Percentiles rank a stretch among this genome's conserved stretches.
Conservation (phyloP, 2,113 vertebrate genomes). For the Pterocles orientalis region DNA sequence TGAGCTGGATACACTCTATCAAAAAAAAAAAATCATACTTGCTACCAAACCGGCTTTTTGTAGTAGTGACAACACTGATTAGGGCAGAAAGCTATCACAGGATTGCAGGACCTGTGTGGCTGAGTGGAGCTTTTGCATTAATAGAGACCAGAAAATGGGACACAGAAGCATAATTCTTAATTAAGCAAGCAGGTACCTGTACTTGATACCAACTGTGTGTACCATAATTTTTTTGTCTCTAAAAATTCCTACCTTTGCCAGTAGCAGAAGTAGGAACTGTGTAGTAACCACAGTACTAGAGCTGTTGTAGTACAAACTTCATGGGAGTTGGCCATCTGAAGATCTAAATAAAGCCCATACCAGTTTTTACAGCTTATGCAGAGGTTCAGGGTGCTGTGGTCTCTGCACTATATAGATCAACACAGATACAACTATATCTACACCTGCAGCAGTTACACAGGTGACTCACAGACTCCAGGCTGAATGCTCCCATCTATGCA, state of each 20-base stretch:
- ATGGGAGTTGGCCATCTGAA: accelerated
- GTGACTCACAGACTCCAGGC: neutral
- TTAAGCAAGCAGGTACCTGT: neutral
- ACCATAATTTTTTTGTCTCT: neutral
- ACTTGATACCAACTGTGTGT: neutral
- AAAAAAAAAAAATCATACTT: neutral
- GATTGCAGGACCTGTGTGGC: neutral
- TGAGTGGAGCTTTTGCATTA: neutral
- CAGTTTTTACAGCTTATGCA: neutral
- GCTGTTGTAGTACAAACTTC: accelerated
- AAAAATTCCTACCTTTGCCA: neutral
- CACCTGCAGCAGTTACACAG: neutral
- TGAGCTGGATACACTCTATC: neutral
- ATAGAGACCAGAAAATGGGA: neutral
- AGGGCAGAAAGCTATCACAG: neutral
- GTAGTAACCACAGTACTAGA: neutral
- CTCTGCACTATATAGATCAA: neutral
- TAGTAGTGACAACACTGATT: neutral
- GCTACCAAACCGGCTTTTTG: neutral
- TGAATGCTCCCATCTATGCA: neutral
- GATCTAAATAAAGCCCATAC: neutral
- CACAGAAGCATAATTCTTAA: neutral
- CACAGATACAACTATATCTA: neutral
- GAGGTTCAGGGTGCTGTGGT: neutral
- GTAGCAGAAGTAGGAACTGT: neutral